Evolutionary conservation across 2,888 invertebrate species (phyloP), one percentile per base, ranked within the genome.

Genomic region (Leptinotarsa haldemani): DNA sequence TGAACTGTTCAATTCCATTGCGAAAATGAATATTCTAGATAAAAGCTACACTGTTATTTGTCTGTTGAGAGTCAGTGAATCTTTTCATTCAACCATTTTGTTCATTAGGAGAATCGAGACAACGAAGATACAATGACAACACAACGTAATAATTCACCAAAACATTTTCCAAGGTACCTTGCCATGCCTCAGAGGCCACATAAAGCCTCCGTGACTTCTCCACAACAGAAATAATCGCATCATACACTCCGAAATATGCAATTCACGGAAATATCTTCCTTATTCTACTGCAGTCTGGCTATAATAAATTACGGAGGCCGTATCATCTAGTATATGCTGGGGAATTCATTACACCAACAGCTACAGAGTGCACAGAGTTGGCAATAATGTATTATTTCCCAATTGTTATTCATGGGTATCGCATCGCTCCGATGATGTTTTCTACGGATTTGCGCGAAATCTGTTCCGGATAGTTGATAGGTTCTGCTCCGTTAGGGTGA

Each of bases 381-480:
- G 73, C 71, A 73, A 73, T 75, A 73, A 75, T 75, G 73, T 75
- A 75, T 75, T 73, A 74, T 76, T 74, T 72, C 67, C 53, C 69
- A 70, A 73, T 76, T 71, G 74, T 70, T 76, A 76, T 76, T 76
- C 76, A 76, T 76, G 74, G 63, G 61, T 73, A 52, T 61, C 70
- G 75, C 70, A 74, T 74, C 63, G 70, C 70, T 53, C 53, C 63
- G 61, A 70, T 56, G 69, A 74, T 74, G 74, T 68, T 71, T 74
- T 70, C 70, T 65, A 46, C 66, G 66, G 20, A 66, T 48, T 58
- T 46, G 56, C 52, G 56, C 20, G 52, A 20, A 53, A 68, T 68
- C 68, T 68, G 68, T 58, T 68, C 56, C 46, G 48, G 47, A 58
- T 68, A 30, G 40, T 30, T 40, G 40, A 61, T 30, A 40, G 25